Evolutionary conservation across 2,888 invertebrate species (phyloP).

Genomic region (Papilio protenor): DNA sequence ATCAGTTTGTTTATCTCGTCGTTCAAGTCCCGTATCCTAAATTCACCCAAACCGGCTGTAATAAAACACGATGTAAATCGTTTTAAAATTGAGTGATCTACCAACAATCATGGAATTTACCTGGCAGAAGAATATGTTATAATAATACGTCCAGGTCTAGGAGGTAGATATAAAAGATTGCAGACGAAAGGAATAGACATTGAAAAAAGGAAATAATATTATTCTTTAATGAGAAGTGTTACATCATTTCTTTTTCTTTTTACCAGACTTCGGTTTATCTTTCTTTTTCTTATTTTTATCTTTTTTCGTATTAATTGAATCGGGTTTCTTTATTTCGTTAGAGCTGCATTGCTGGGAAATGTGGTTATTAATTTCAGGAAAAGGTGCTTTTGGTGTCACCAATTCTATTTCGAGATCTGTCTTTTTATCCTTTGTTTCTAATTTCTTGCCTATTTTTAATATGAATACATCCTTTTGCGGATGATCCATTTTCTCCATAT

Average conservation of each 20-base stretch:
- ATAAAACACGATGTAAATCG: not conserved
- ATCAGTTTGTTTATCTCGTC: slow-evolving; percentile 99
- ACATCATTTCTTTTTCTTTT: slow-evolving; percentile 50
- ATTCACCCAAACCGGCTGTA: slow-evolving; percentile 98
- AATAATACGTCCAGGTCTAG: not conserved
- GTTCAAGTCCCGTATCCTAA: slow-evolving; percentile 98
- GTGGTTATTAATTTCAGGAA: slow-evolving; percentile 55
- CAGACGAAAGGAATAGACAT: not conserved
- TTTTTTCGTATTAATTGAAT: slow-evolving; percentile 45
- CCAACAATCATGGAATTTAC: not conserved
- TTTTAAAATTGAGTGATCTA: not conserved
- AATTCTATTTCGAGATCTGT: slow-evolving; percentile 80
- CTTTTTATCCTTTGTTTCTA: slow-evolving; percentile 77
- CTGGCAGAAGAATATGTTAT: not conserved
- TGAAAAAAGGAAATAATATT: slow-evolving; percentile 39
- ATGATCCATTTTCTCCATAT: slow-evolving; percentile 71
- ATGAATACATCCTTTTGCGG: slow-evolving; percentile 77
- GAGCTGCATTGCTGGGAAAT: slow-evolving; percentile 65
- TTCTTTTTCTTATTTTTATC: slow-evolving; percentile 51
- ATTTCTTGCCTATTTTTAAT: slow-evolving; percentile 78
- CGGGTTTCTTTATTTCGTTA: slow-evolving; percentile 52
- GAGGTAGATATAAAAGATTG: not conserved
- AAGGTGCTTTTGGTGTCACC: slow-evolving; percentile 71
- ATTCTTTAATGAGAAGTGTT: slow-evolving; percentile 45
- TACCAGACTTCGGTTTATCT: slow-evolving; percentile 50